Base-by-base conservation (phyloP, 2,113 vertebrate species). In the Myiopsitta monachus region DNA sequence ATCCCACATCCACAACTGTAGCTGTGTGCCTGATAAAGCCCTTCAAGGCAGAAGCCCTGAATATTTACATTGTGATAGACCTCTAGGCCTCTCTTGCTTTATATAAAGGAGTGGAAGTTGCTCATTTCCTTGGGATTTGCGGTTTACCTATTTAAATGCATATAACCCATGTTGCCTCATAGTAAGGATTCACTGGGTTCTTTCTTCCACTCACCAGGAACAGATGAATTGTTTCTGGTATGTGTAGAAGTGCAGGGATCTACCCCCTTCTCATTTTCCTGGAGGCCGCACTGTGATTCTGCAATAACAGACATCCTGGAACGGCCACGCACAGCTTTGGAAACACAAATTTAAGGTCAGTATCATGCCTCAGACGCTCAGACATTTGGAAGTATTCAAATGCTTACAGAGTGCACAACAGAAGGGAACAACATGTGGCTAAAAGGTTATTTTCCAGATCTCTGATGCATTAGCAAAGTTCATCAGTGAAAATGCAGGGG, bases 231-330 rank as follows among this genome's bases (percentile, higher is more conserved):
- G 49, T 83, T 98, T 86, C 66, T 94, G 31, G 84, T 28, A 80
- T 94, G 96, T 23, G 83, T 19, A 63, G 97, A 66, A 43, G 57
- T 15, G 31, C 96, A 59, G 14, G 95, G 57, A 72, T 98, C 98
- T 54, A 98, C 91, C 21, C 96, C 84, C 98, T 98, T 98, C n/a
- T 97, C 95, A 43, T 97, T 97, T 61, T 98, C 98, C 44, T 93
- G 94, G 87, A 92, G 43, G 68, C 14, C 38, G 33, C 94, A 63
- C 13, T 46, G 96, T 26, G 88, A 62, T 88, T 98, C 98, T 39
- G 97, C 12, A 61, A 98, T 92, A 39, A 96, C 72, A 46, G 96
- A 97, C 97, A 98, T 98, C 41, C 97, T 97, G 54, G 96, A 96
- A 11, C 90, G 97, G 66, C 97, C 93, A 52, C 97, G 96, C 13